Conservation (phyloP, 2,113 vertebrate genomes). For the Tor tambroides region DNA sequence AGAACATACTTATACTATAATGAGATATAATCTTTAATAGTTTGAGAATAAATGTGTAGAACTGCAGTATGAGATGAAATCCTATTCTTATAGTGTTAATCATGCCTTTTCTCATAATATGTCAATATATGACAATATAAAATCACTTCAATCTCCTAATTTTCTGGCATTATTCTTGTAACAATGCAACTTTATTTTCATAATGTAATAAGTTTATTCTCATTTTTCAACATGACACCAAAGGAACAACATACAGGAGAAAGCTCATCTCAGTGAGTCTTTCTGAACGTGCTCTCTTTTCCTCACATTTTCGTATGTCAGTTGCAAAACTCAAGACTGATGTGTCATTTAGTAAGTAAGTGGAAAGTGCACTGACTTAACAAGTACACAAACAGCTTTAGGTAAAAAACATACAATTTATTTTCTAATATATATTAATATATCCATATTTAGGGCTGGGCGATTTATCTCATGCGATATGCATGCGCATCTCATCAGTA, state of each 20-base stretch:
- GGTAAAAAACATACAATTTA: too few species aligned
- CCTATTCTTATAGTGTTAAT: not conserved
- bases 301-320: not conserved
- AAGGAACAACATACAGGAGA: not conserved
- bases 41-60: too few species aligned
- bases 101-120: not conserved
- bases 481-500: too few species aligned
- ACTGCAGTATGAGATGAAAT: not conserved
- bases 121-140: not conserved
- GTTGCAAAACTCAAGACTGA: conserved; percentile 7
- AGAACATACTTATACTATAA: not conserved
- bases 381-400: not conserved
- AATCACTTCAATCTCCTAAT: not conserved
- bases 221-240: not conserved
- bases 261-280: not conserved
- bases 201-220: not conserved
- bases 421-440: too few species aligned
- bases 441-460: too few species aligned
- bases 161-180: not conserved
- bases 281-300: not conserved
- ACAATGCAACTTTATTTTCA: not conserved
- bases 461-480: too few species aligned
- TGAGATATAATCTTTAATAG: not conserved
- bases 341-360: not conserved
- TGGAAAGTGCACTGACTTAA: not conserved